A percentile compares a stretch with the other conserved stretches of the same genome.
Evolutionary conservation across 2,888 invertebrate genomes (phyloP).

Genomic region (Drosophila lutescens): DNA sequence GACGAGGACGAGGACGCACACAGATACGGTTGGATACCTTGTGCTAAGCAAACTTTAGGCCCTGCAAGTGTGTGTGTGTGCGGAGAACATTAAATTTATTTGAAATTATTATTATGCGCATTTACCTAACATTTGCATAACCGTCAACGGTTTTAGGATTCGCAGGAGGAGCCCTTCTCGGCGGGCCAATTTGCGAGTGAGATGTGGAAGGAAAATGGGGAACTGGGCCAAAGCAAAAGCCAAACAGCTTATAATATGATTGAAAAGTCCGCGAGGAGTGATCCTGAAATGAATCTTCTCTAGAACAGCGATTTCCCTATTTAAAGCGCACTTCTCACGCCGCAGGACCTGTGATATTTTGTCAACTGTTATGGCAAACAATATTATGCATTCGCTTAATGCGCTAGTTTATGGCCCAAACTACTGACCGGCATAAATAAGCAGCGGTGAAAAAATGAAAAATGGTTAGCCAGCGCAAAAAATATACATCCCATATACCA

Average conservation of each 20-base stretch:
- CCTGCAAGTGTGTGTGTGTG: conserved; percentile 19
- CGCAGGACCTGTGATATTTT: conserved; percentile 16
- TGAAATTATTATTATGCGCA: conserved; percentile 58
- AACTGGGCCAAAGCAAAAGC: conserved; percentile 28
- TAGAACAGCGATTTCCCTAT: neutral
- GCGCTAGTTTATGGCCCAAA: conserved; percentile 46
- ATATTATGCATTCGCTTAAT: conserved; percentile 39
- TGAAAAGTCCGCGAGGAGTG: conserved; percentile 38
- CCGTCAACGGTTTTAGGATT: conserved; percentile 37
- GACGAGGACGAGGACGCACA: conserved; percentile 14
- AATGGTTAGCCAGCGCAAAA: conserved; percentile 20
- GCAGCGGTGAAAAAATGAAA: conserved; percentile 16
- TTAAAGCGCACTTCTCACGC: conserved; percentile 10
- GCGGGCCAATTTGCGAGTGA: conserved; percentile 41
- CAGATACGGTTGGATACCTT: conserved; percentile 30
- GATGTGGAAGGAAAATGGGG: conserved; percentile 15
- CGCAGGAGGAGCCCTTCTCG: conserved; percentile 8
- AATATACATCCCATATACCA: conserved; percentile 4
- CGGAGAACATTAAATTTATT: conserved; percentile 48
- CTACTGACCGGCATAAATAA: conserved; percentile 55
- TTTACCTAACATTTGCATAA: conserved; percentile 57
- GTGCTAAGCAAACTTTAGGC: conserved; percentile 22
- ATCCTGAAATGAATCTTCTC: conserved; percentile 2
- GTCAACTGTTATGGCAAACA: conserved; percentile 33
- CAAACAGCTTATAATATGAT: conserved; percentile 42